Percentiles rank a stretch among this genome's conserved stretches.
phyloP scores from a whole-genome alignment of 2,888 invertebrate species.

The Drosophila lutescens region DNA sequence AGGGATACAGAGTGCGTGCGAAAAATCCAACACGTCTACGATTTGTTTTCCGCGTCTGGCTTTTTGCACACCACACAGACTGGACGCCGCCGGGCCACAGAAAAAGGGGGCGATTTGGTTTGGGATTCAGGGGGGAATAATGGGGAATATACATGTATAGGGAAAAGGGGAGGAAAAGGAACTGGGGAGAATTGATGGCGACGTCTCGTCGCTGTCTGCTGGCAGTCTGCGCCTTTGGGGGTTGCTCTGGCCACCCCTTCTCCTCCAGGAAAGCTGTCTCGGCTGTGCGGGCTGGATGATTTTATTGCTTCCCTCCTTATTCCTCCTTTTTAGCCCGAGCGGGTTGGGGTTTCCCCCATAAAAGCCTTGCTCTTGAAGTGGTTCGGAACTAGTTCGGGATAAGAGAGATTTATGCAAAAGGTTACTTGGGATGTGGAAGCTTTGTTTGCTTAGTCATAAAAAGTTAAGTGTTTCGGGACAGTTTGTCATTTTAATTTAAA shows the following conservation, averaged over 20 bases:
- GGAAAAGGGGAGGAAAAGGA: slow-evolving; percentile 13
- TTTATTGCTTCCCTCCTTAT: slow-evolving; percentile 56
- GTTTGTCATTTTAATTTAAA: neutral
- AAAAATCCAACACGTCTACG: slow-evolving; percentile 72
- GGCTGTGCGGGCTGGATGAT: slow-evolving; percentile 61
- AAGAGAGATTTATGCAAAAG: neutral
- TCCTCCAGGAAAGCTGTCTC: slow-evolving; percentile 23
- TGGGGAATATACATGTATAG: slow-evolving; percentile 6
- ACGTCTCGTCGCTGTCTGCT: slow-evolving; percentile 77
- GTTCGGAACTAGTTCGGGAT: slow-evolving; percentile 10
- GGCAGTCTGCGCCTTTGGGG: slow-evolving; percentile 60
- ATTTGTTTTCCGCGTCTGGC: slow-evolving; percentile 54
- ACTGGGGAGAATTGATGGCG: slow-evolving; percentile 41
- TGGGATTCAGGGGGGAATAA: slow-evolving; percentile 20
- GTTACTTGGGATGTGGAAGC: neutral
- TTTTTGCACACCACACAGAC: slow-evolving; percentile 47
- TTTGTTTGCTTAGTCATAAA: neutral
- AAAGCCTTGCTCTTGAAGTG: neutral
- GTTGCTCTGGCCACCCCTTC: slow-evolving; percentile 31
- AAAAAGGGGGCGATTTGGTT: neutral
- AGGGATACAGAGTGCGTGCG: slow-evolving; percentile 64
- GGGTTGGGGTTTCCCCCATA: slow-evolving; percentile 10
- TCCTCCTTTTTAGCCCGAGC: neutral
- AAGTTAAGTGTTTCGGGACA: neutral
- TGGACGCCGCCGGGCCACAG: slow-evolving; percentile 66